Percentiles rank a stretch among this genome's conserved stretches.
These are phyloP conservation scores for Saturnia pavonia DNA, from an alignment of 2,888 invertebrate genomes.

Conservation along the genomic window DNA sequence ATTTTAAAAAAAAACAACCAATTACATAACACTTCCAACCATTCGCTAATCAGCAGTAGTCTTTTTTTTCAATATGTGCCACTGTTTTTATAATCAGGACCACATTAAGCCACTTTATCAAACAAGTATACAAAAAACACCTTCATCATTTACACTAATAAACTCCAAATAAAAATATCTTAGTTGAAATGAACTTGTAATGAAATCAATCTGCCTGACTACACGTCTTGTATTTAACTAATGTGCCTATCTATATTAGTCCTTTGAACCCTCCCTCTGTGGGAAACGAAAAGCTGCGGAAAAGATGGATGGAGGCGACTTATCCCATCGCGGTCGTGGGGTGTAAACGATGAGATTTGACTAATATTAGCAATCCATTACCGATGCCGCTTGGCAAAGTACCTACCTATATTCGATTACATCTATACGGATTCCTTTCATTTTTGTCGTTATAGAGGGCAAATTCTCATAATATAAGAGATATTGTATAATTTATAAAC, in stretches of 20 bases:
- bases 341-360: conserved; percentile 73
- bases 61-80: neutral
- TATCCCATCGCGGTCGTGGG: conserved; percentile 51
- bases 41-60: neutral
- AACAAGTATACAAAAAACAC: neutral
- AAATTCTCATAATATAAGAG: neutral
- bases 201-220: conserved; percentile 39
- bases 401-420: conserved; percentile 33
- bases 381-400: conserved; percentile 43
- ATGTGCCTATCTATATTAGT: conserved; percentile 42
- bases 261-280: conserved; percentile 39
- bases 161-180: conserved; percentile 30
- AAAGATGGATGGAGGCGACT: conserved; percentile 72
- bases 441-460: neutral
- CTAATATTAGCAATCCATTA: conserved; percentile 81
- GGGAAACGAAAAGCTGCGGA: conserved; percentile 62
- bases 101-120: neutral
- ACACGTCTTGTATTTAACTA: conserved; percentile 45
- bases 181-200: conserved; percentile 26
- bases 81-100: neutral
- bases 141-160: conserved; percentile 27
- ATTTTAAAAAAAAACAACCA: too few relatives aligned
- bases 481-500: neutral
- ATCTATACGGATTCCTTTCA: neutral
- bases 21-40: neutral